These are phyloP conservation scores for Oriolus oriolus DNA, from an alignment of 2,113 vertebrate genomes.

Conservation along the genomic window DNA sequence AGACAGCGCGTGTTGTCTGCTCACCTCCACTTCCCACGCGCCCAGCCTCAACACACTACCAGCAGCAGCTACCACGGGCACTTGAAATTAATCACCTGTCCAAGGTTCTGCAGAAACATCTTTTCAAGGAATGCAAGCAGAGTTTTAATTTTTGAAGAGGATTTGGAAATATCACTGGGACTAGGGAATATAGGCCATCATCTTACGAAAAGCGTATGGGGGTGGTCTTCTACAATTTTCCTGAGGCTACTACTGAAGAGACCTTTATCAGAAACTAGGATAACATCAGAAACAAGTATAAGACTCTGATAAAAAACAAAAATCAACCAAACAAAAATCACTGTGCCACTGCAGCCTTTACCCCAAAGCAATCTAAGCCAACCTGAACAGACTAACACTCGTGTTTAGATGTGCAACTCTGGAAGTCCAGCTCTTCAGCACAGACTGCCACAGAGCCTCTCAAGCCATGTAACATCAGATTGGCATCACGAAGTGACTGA, in stretches of 20 bases:
- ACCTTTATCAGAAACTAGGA: neutral
- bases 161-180: neutral
- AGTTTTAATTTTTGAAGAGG: neutral
- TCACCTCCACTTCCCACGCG: accelerated
- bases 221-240: neutral
- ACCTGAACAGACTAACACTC: neutral
- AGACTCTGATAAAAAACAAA: neutral
- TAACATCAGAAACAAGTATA: neutral
- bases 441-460: neutral
- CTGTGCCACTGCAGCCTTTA: neutral
- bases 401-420: accelerated
- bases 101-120: neutral
- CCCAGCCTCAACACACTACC: neutral
- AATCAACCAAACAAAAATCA: neutral
- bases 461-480: neutral
- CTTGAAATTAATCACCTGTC: neutral
- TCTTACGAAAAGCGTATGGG: neutral
- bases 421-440: neutral
- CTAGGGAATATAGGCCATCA: neutral
- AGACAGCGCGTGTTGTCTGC: neutral
- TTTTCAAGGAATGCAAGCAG: neutral
- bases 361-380: neutral
- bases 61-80: neutral
- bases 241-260: neutral
- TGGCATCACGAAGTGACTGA: neutral